Evolutionary conservation across 2,113 vertebrate species (phyloP).

Genomic region (Okapia johnstoni): DNA sequence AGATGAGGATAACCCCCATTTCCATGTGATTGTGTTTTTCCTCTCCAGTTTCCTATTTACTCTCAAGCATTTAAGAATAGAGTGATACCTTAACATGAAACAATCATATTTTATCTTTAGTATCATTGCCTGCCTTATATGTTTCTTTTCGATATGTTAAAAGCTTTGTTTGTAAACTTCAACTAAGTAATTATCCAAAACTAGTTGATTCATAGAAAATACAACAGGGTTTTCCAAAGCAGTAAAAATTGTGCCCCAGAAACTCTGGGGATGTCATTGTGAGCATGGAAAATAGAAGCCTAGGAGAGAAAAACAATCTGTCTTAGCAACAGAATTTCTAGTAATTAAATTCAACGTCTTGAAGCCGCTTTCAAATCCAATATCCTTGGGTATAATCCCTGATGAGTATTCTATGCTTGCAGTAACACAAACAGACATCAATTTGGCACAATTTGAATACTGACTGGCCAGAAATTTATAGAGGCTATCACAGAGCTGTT

Average conservation of each 20-base stretch:
- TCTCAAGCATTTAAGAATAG: neutral
- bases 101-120: neutral
- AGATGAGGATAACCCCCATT: neutral
- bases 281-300: conserved; percentile 31
- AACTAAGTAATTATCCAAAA: conserved; percentile 38
- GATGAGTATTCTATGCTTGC: neutral
- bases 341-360: conserved; percentile 43
- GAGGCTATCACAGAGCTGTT: neutral
- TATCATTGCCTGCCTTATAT: neutral
- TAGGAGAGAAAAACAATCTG: neutral
- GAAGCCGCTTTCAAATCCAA: conserved; percentile 39
- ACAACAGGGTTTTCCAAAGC: conserved; percentile 43
- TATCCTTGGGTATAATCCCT: conserved; percentile 28
- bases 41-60: neutral
- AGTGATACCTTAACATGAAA: neutral
- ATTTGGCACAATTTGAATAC: conserved; percentile 39
- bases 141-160: neutral
- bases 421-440: conserved; percentile 31
- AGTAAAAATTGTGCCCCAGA: neutral
- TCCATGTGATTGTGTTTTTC: neutral
- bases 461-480: neutral
- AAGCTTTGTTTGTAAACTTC: conserved; percentile 39
- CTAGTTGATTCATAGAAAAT: conserved; percentile 19
- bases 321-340: conserved; percentile 29
- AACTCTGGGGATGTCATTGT: conserved; percentile 19